phyloP scores from a whole-genome alignment of 2,888 invertebrate species.

The Agriopis aurantiaria region DNA sequence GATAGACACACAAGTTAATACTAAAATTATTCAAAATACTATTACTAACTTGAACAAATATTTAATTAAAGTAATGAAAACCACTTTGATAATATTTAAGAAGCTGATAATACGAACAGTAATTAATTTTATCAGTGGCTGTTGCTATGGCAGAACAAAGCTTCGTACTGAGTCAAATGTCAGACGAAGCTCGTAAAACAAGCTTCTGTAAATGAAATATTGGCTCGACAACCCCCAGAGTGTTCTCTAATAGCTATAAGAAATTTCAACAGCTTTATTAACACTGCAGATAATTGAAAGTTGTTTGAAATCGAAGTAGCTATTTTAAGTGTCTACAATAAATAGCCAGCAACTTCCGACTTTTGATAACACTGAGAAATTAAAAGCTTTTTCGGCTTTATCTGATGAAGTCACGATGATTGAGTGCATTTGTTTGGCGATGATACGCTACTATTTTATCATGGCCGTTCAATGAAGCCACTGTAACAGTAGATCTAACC shows the following conservation, averaged over 20 bases:
- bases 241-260: constrained; percentile 46
- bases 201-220: constrained; percentile 67
- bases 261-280: constrained; percentile 55
- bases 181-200: constrained; percentile 64
- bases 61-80: constrained; percentile 22
- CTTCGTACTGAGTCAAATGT: constrained; percentile 64
- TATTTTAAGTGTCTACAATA: constrained; percentile 14
- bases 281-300: constrained; percentile 50
- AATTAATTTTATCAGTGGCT: constrained; percentile 57
- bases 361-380: constrained; percentile 9
- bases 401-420: constrained; percentile 33
- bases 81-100: constrained; percentile 1
- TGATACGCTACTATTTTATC: constrained; percentile 34
- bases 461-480: constrained; percentile 43
- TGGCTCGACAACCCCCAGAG: constrained; percentile 55
- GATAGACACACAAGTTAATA: not conserved
- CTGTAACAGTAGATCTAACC: constrained; percentile 66
- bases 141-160: constrained; percentile 58
- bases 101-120: constrained; percentile 38
- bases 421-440: constrained; percentile 22
- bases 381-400: constrained; percentile 19
- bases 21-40: not conserved
- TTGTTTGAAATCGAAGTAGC: constrained; percentile 13
- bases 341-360: constrained; percentile 23
- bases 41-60: not conserved